Evolutionary conservation across 1,140 invertebrate genomes (phyloP), one percentile per base, ranked within the genome.

Genomic region (Oscheius sp.): DNA sequence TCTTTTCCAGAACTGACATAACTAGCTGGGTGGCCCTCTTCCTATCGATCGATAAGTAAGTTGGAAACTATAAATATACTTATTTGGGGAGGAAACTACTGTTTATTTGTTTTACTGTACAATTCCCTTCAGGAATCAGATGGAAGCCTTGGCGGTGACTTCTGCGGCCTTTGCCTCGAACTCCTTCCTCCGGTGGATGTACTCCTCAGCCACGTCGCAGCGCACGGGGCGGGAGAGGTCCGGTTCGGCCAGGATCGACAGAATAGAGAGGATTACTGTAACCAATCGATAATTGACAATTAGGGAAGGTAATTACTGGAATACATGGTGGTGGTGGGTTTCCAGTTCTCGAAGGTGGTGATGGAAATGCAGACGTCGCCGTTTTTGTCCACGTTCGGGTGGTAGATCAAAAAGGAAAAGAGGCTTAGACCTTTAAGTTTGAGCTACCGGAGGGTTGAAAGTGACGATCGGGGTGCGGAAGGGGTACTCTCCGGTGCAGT

Each of bases 331-430:
- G 49, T 55, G 7, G 49, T 55, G 15, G 23, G 49, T 26, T 55
- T 55, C 49, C 49, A 55, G 23, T 42, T 42, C 10, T 42, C 38
- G 23, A 4, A 55, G 23, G 28, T 26, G 15, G 28, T 26, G 23
- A 55, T 55, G 23, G 49, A 26, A 23, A 55, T 55, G 28, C 49
- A 55, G 49, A 55, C 49, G 15, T 55, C 49, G 49, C 49, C 49
- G 15, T 15, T 55, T 23, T 23, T 55, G 49, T 55, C 49, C 7
- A 55, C 49, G 28, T 55, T 55, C 23, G 23, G 49, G 28, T 55
- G 49, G 28, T 55, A 55, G 7, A 42, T n/a, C 38, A 10, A 42
- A n/a, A 42, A 42, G n/a, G n/a, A n/a, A n/a, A n/a, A 42, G 38
- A n/a, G n/a, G 38, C n/a, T 10, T n/a, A 10, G 38, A 10, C 38